These are phyloP conservation scores for Chondrilla cf. caribensis DNA, from an alignment of 37 sponge, comb jelly and placozoan species.

Conservation along the genomic window DNA sequence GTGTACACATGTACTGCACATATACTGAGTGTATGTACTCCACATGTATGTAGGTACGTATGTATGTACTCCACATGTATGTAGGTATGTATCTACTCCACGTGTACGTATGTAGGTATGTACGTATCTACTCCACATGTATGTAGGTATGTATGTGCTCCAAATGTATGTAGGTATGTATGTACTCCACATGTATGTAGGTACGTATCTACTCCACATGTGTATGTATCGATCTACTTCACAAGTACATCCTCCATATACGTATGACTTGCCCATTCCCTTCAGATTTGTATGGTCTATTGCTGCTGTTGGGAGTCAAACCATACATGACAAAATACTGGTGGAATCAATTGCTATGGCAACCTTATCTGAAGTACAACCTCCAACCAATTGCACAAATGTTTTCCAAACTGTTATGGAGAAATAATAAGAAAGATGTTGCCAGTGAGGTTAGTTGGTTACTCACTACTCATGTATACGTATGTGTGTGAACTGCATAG, in stretches of 20 bases:
- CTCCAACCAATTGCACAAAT: constrained; percentile 40
- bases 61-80: too few species aligned
- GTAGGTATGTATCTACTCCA: neutral
- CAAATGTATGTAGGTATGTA: too few species aligned
- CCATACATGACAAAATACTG: constrained; percentile 42
- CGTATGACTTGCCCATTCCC: neutral
- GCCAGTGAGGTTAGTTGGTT: constrained; percentile 54
- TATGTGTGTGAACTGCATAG: neutral
- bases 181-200: too few species aligned
- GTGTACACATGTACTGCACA: too few species aligned
- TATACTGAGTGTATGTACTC: too few species aligned
- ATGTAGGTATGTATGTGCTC: too few species aligned
- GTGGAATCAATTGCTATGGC: constrained; percentile 51
- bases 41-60: too few species aligned
- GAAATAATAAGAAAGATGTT: constrained; percentile 72
- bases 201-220: neutral
- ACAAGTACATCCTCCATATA: neutral
- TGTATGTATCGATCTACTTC: neutral
- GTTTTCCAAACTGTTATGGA: constrained; percentile 68
- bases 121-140: too few species aligned
- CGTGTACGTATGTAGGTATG: neutral
- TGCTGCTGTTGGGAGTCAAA: constrained; percentile 60
- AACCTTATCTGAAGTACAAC: constrained; percentile 40
- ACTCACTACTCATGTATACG: neutral
- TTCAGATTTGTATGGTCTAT: constrained; percentile 81